Evolutionary conservation across 1,140 invertebrate species (phyloP).

Genomic region (Drosophila biarmipes): DNA sequence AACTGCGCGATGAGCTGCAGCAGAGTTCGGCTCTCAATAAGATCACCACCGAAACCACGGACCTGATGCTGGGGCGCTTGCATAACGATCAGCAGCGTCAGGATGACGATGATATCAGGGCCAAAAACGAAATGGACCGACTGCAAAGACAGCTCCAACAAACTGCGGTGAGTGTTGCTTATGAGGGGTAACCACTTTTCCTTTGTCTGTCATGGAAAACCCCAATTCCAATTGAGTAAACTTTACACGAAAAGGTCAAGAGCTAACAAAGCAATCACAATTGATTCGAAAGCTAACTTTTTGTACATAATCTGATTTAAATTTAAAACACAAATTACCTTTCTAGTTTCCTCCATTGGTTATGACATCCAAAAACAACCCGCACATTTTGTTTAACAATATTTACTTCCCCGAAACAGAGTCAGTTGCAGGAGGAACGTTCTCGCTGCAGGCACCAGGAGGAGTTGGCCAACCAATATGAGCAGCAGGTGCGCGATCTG

Average conservation of each 20-base stretch:
- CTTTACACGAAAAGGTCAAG: neutral
- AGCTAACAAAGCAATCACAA: neutral
- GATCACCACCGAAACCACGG: constrained; percentile 65
- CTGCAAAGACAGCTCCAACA: constrained; percentile 52
- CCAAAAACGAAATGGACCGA: constrained; percentile 66
- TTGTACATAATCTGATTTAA: neutral
- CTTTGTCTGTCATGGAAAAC: neutral
- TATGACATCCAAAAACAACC: too few relatives aligned
- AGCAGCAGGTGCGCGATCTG: constrained; percentile 67
- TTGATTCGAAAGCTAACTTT: too few relatives aligned
- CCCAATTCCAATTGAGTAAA: neutral
- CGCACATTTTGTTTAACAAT: neutral
- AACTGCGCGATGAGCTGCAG: constrained; percentile 61
- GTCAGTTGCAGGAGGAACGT: constrained; percentile 61
- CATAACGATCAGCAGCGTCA: constrained; percentile 70
- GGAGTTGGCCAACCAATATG: constrained; percentile 60
- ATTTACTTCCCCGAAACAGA: constrained; percentile 22
- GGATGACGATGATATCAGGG: constrained; percentile 48
- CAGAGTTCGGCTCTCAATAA: constrained; percentile 46
- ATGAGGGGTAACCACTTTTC: neutral
- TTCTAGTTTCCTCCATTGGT: too few relatives aligned
- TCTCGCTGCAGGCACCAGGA: constrained; percentile 57
- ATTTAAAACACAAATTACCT: neutral
- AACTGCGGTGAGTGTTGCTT: constrained; percentile 52
- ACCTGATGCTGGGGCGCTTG: constrained; percentile 59